Conservation (phyloP, 2,888 invertebrate genomes). For the Drosophila kanekoi region DNA sequence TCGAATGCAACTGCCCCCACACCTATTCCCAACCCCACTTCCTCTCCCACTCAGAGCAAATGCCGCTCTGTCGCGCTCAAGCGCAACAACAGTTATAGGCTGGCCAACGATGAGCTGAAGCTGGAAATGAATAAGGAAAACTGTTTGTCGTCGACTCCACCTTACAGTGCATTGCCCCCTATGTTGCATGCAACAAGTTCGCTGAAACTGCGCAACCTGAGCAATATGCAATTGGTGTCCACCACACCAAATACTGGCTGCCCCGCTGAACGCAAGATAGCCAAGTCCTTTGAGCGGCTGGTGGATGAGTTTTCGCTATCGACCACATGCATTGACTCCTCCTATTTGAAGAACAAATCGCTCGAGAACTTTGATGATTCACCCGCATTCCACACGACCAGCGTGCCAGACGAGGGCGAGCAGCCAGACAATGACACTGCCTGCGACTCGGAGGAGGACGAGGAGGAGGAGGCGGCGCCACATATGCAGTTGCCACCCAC, state of each 20-base stretch:
- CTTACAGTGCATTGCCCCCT: conserved; percentile 68
- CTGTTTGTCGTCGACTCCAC: conserved; percentile 31
- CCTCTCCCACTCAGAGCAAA: conserved; percentile 20
- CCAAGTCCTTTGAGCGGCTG: conserved; percentile 86
- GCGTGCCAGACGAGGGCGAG: conserved; percentile 8
- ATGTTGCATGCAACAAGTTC: conserved; percentile 73
- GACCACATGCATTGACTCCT: conserved; percentile 82
- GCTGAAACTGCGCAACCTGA: conserved; percentile 60
- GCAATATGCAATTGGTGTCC: conserved; percentile 29
- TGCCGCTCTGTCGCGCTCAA: conserved; percentile 86
- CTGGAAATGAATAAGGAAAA: conserved; percentile 86
- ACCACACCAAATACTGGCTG: conserved; percentile 2
- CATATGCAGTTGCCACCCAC: conserved; percentile 86
- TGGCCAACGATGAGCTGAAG: conserved; percentile 88
- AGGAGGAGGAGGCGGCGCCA: conserved; percentile 86
- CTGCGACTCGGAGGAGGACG: conserved; percentile 39
- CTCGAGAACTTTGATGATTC: conserved; percentile 84
- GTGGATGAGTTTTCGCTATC: conserved; percentile 85
- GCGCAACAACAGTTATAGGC: conserved; percentile 93
- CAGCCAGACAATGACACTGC: conserved; percentile 46
- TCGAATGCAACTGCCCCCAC: conserved; percentile 52
- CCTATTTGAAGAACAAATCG: conserved; percentile 84
- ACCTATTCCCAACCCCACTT: not conserved
- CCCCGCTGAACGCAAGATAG: conserved; percentile 87
- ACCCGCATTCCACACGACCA: conserved; percentile 59